These are phyloP conservation scores for Lytechinus pictus DNA, from an alignment of 35 echinoderm and acorn worm species.

Conservation along the genomic window DNA sequence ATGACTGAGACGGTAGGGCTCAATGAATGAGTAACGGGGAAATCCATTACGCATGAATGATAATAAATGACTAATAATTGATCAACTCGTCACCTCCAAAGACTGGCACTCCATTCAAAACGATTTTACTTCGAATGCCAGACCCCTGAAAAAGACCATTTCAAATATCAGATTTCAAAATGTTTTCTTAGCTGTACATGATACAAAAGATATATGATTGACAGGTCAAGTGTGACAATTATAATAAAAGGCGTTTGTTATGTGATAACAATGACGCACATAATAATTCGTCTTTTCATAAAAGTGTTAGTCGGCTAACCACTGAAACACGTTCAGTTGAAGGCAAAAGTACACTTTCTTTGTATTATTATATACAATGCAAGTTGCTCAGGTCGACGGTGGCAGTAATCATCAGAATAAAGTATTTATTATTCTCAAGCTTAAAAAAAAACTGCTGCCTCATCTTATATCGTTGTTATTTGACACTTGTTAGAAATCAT, in stretches of 20 bases:
- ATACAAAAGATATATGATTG: neutral
- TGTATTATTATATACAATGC: neutral
- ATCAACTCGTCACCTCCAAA: neutral
- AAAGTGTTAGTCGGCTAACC: neutral
- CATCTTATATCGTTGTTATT: neutral
- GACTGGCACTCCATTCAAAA: neutral
- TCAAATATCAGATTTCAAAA: neutral
- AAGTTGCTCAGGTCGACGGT: neutral
- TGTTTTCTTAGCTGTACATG: conserved; percentile 11
- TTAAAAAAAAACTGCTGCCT: too few species aligned
- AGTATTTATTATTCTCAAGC: too few species aligned
- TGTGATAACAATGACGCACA: neutral
- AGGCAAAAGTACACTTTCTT: conserved; percentile 18
- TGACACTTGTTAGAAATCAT: neutral
- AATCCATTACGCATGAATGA: neutral
- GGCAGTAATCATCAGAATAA: neutral
- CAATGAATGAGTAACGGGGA: neutral
- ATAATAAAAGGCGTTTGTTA: neutral
- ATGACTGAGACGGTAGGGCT: neutral
- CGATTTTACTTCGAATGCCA: neutral
- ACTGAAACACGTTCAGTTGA: neutral
- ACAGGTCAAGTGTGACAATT: neutral
- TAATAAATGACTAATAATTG: conserved; percentile 8
- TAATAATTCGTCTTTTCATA: neutral
- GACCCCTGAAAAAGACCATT: neutral